A percentile compares a stretch with the other conserved stretches of the same genome.
phyloP scores from a whole-genome alignment of 2,113 vertebrate genomes.

The Apteryx mantelli region DNA sequence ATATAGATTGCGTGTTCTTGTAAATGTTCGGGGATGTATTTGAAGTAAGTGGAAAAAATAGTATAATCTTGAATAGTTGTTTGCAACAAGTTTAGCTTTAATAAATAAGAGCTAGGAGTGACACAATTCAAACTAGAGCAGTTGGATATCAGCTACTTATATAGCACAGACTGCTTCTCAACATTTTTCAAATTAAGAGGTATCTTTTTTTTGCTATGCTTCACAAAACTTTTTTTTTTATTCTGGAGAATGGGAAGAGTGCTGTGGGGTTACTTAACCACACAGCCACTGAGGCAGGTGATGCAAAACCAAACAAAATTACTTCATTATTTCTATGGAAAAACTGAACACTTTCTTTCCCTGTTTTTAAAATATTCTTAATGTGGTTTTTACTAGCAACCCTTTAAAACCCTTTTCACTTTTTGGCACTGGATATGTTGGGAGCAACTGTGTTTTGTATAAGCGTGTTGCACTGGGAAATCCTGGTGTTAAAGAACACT shows the following conservation, averaged over 20 bases:
- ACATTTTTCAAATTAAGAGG: neutral
- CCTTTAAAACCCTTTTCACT: neutral
- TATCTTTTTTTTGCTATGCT: neutral
- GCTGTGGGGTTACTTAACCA: neutral
- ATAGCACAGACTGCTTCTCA: neutral
- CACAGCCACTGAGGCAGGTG: neutral
- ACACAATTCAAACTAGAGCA: neutral
- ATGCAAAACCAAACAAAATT: neutral
- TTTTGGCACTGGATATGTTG: neutral
- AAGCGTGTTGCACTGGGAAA: neutral
- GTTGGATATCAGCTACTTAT: neutral
- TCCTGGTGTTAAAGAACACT: conserved; percentile 20
- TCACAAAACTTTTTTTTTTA: neutral
- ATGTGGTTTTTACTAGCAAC: neutral
- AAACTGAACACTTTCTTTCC: neutral
- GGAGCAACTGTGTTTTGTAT: neutral
- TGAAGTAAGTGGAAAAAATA: neutral
- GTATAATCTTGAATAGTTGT: neutral
- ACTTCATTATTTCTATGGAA: neutral
- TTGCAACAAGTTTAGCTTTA: neutral
- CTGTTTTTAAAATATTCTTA: neutral
- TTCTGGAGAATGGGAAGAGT: neutral
- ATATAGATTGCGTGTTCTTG: neutral
- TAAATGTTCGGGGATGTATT: neutral
- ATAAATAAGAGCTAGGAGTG: neutral